These are phyloP conservation scores for Heliconius cydno DNA, from an alignment of 2,888 invertebrate species.

Conservation along the genomic window DNA sequence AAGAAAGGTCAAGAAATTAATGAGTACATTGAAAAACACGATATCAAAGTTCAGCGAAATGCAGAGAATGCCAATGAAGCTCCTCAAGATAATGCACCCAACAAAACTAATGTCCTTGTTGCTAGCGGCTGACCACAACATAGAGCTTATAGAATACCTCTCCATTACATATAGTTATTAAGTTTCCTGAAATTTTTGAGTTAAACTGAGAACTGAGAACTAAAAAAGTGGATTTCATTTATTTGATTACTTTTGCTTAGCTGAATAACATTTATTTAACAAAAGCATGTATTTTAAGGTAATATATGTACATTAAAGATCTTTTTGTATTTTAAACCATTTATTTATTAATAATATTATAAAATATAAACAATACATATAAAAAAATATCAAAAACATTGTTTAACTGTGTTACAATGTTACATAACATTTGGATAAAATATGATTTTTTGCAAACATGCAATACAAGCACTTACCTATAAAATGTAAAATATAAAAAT, in stretches of 20 bases:
- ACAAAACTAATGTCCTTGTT: slow-evolving; percentile 83
- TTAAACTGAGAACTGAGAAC: no score
- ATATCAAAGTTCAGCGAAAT: slow-evolving; percentile 89
- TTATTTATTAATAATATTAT: slow-evolving; percentile 12
- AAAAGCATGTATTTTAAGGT: slow-evolving; percentile 16
- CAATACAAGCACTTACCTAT: not conserved
- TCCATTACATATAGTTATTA: not conserved
- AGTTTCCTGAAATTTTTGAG: not conserved
- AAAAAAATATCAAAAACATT: not conserved
- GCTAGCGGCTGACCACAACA: slow-evolving; percentile 62
- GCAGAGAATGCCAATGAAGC: slow-evolving; percentile 57
- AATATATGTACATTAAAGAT: slow-evolving; percentile 17
- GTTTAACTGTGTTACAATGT: not conserved
- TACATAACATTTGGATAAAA: not conserved
- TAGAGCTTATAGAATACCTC: not conserved
- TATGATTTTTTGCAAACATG: not conserved
- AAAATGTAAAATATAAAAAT: not conserved
- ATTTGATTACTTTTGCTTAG: not conserved
- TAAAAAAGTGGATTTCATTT: not conserved
- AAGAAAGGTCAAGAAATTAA: slow-evolving; percentile 95
- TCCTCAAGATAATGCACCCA: slow-evolving; percentile 52
- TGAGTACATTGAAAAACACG: slow-evolving; percentile 94
- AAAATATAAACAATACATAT: slow-evolving; percentile 11
- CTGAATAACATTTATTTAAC: slow-evolving; percentile 6
- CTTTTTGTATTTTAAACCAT: slow-evolving; percentile 16